These are phyloP conservation scores for Odontamblyopus rebecca DNA, from an alignment of 2,797 vertebrate genomes.

Conservation along the genomic window DNA sequence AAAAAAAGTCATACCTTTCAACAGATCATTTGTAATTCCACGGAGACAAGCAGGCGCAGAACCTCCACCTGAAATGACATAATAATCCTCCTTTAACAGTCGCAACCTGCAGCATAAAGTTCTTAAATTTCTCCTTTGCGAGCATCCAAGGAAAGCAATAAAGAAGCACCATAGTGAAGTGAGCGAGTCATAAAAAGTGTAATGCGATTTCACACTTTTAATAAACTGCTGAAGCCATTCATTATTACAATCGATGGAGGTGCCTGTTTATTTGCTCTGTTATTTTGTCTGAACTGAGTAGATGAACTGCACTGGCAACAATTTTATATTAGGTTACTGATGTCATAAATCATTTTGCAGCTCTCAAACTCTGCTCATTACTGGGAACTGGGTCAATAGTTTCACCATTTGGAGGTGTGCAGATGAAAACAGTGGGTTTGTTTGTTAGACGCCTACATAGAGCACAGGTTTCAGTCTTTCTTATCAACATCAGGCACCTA, in stretches of 20 bases:
- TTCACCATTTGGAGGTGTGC: constrained; percentile 11
- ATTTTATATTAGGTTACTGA: constrained; percentile 37
- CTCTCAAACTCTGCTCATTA: constrained; percentile 33
- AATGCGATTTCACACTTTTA: constrained; percentile 41
- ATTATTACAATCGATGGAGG: constrained; percentile 43
- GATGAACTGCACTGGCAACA: constrained; percentile 47
- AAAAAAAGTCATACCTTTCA: too few relatives aligned
- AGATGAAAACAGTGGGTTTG: constrained; percentile 16
- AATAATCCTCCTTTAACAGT: not conserved
- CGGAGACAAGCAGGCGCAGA: too few relatives aligned
- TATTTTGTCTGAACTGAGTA: constrained; percentile 34
- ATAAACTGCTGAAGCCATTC: constrained; percentile 31
- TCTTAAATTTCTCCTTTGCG: not conserved
- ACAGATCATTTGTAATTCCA: too few relatives aligned
- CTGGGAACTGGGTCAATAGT: constrained; percentile 41
- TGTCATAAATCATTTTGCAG: constrained; percentile 48
- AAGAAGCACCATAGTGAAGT: constrained; percentile 15
- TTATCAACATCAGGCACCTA: not conserved
- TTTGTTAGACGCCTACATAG: not conserved
- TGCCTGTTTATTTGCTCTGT: constrained; percentile 24
- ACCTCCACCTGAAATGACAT: too few relatives aligned
- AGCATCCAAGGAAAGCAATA: constrained; percentile 26
- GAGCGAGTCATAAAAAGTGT: constrained; percentile 45
- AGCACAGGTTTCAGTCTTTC: not conserved
- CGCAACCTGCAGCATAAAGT: not conserved